A percentile compares a stretch with the other conserved stretches of the same genome.
Evolutionary conservation across 2,888 invertebrate species (phyloP).

Genomic region (Nymphalis polychloros): DNA sequence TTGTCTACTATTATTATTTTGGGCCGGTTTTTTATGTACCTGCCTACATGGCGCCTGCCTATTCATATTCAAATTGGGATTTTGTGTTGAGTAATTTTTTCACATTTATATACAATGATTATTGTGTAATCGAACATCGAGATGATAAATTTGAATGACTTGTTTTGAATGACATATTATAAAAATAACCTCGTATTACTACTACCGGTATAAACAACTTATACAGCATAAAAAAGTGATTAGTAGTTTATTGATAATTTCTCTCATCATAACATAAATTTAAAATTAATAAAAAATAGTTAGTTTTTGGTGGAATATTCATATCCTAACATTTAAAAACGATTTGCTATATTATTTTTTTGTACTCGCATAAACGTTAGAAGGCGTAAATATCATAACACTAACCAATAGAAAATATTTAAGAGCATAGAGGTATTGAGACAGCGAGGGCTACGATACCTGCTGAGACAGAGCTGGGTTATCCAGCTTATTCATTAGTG

Average conservation of each 20-base stretch:
- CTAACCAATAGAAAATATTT: constrained; percentile 45
- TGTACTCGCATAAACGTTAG: background rate
- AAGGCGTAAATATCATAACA: background rate
- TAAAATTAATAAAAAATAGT: too few species aligned
- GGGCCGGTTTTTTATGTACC: constrained; percentile 79
- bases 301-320: too few species aligned
- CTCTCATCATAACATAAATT: too few species aligned
- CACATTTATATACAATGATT: constrained; percentile 67
- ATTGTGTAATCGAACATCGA: constrained; percentile 69
- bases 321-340: too few species aligned
- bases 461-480: constrained; percentile 47
- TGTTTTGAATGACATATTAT: constrained; percentile 9
- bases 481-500: constrained; percentile 75
- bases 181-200: constrained; percentile 4
- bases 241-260: too few species aligned
- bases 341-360: background rate
- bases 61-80: constrained; percentile 79
- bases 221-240: background rate
- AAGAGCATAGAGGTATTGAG: constrained; percentile 33
- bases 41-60: constrained; percentile 79
- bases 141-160: constrained; percentile 61
- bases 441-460: constrained; percentile 40
- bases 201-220: constrained; percentile 8
- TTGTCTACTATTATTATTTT: constrained; percentile 75
- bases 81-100: constrained; percentile 75